Evolutionary conservation across 2,888 invertebrate species (phyloP), one percentile per base, ranked within the genome.

Genomic region (Tanaodytes sp.): DNA sequence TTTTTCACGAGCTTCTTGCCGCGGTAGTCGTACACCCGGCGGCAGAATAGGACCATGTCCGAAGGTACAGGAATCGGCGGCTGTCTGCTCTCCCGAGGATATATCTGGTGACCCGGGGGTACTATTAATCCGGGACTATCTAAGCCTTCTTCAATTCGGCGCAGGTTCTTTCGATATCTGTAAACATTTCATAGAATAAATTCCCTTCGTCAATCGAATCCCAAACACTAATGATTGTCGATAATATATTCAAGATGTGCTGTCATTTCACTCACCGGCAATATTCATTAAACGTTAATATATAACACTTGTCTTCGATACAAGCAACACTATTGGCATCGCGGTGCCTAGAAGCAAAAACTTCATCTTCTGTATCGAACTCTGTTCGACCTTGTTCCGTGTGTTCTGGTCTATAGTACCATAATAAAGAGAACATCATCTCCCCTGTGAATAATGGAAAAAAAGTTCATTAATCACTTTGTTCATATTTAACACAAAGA

Each of bases 401-500:
- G 86, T 98, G 97, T 86, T 98, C 98, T 0, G 97, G 97, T 79
- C 97, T 91, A 87, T 98, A 98, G 88, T 97, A 98, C 98, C 98
- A 98, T 74, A 97, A 88, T 67, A 98, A 87, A 2, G 96, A 96
- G 88, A 97, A 93, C 96, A 96, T 96, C 96, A 97, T 97, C 87
- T 97, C 97, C 66, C 95, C 97, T 77, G 23, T 39, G 51, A 73
- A 65, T 14, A n/a, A n/a, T n/a, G n/a, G n/a, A n/a, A n/a, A n/a
- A n/a, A n/a, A n/a, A n/a, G n/a, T n/a, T n/a, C n/a, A n/a, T n/a
- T n/a, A n/a, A n/a, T n/a, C n/a, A n/a, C n/a, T n/a, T n/a, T n/a
- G n/a, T n/a, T n/a, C n/a, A n/a, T n/a, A n/a, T n/a, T n/a, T n/a
- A n/a, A n/a, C n/a, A n/a, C n/a, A n/a, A n/a, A n/a, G n/a, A n/a